Conservation (phyloP, 2,888 invertebrate species). For the Metopia argyrocephala region DNA sequence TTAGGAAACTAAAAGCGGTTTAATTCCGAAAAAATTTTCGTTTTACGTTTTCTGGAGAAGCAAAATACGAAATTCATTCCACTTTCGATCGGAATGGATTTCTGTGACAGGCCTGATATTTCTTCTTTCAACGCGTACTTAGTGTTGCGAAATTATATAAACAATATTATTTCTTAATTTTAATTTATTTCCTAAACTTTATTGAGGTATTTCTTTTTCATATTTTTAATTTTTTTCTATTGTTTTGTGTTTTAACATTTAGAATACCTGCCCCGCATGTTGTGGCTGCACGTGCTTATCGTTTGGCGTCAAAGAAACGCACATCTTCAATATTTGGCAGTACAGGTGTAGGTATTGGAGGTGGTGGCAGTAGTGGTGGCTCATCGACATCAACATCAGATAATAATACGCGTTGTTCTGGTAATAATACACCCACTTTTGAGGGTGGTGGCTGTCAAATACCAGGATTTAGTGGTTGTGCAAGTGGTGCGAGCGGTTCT, state of each 20-base stretch:
- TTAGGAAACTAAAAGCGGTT: too few relatives aligned
- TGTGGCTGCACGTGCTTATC: conserved; percentile 81
- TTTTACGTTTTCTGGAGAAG: too few relatives aligned
- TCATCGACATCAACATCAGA: conserved; percentile 55
- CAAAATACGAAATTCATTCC: too few relatives aligned
- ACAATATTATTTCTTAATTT: neutral
- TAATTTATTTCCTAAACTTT: neutral
- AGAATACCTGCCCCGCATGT: conserved; percentile 82
- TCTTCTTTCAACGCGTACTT: too few relatives aligned
- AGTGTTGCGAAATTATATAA: too few relatives aligned
- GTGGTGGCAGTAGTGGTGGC: conserved; percentile 66
- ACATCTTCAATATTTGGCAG: conserved; percentile 63
- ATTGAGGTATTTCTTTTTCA: neutral
- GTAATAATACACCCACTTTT: conserved; percentile 55
- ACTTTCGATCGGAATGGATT: too few relatives aligned
- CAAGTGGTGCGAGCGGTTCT: conserved; percentile 67
- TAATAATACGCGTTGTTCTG: conserved; percentile 48
- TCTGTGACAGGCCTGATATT: too few relatives aligned
- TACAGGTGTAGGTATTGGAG: conserved; percentile 58
- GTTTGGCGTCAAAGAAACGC: conserved; percentile 77
- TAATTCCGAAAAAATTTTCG: too few relatives aligned
- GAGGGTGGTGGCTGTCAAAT: conserved; percentile 52
- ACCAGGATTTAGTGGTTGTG: conserved; percentile 48
- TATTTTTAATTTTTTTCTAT: neutral
- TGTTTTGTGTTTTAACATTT: conserved; percentile 18